phyloP scores from a whole-genome alignment of 2,797 vertebrate genomes.

The Aldrovandia affinis region DNA sequence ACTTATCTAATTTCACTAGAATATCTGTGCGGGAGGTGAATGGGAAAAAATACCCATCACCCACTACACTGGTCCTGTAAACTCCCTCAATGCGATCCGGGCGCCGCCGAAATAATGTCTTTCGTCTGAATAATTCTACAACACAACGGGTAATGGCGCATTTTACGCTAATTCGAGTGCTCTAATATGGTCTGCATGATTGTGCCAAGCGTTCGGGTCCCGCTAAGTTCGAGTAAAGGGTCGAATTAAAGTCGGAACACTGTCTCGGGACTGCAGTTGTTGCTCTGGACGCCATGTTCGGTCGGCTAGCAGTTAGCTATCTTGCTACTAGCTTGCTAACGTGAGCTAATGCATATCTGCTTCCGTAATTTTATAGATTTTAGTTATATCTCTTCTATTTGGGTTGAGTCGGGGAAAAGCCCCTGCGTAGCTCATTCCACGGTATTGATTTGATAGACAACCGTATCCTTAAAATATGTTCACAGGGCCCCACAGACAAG shows the following conservation, averaged over 20 bases:
- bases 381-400: background rate
- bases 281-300: slow-evolving; percentile 54
- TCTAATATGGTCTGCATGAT: background rate
- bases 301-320: slow-evolving; percentile 29
- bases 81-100: slow-evolving; percentile 36
- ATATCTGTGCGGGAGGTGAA: slow-evolving; percentile 9
- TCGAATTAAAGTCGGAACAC: slow-evolving; percentile 26
- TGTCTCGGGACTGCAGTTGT: slow-evolving; percentile 35
- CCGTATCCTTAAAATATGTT: background rate
- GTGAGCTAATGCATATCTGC: slow-evolving; percentile 21
- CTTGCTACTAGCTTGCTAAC: slow-evolving; percentile 33
- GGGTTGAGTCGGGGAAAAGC: background rate
- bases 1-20: background rate
- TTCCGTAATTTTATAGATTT: slow-evolving; percentile 6
- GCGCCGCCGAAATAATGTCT: slow-evolving; percentile 27
- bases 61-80: slow-evolving; percentile 58
- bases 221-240: background rate
- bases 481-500: background rate
- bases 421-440: background rate
- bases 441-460: background rate
- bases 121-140: slow-evolving; percentile 17
- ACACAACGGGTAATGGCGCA: slow-evolving; percentile 33
- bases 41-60: slow-evolving; percentile 66
- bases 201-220: background rate
- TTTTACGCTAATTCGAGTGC: background rate